These are phyloP conservation scores for Oophaga sylvatica DNA, from an alignment of 2,797 vertebrate species.

Conservation along the genomic window DNA sequence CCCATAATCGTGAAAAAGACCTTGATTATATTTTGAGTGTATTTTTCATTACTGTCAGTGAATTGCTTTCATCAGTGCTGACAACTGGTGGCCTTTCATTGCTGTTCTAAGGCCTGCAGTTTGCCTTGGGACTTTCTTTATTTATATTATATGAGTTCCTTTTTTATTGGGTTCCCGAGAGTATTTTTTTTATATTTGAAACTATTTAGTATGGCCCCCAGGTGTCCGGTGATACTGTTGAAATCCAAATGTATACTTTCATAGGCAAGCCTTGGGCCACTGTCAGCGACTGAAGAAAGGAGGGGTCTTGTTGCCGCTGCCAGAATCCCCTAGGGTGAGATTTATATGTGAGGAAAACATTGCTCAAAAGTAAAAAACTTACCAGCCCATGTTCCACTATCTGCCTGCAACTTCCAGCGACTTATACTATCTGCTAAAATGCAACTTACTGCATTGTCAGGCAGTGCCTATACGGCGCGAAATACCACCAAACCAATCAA, in stretches of 20 bases:
- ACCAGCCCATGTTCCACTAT: no score
- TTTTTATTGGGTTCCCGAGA: conserved; percentile 15
- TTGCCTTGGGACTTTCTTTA: conserved; percentile 19
- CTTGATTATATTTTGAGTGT: neutral
- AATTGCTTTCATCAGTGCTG: conserved; percentile 9
- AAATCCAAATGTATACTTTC: neutral
- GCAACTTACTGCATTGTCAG: no score
- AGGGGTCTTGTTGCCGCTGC: neutral
- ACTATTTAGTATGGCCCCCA: conserved; percentile 1
- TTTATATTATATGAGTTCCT: neutral
- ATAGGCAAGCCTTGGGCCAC: neutral
- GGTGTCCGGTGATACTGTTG: neutral
- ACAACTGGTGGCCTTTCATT: conserved; percentile 14
- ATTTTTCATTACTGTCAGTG: neutral
- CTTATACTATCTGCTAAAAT: no score
- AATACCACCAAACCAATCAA: no score
- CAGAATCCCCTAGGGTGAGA: neutral
- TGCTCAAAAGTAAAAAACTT: neutral
- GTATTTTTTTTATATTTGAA: neutral
- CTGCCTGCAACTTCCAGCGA: no score
- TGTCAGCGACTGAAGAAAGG: neutral
- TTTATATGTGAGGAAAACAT: neutral
- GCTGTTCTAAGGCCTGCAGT: neutral
- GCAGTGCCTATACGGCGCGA: no score
- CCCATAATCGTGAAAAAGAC: neutral